Evolutionary conservation across 1,140 invertebrate species (phyloP).

Genomic region (Pseudomyrmex cubaensis): DNA sequence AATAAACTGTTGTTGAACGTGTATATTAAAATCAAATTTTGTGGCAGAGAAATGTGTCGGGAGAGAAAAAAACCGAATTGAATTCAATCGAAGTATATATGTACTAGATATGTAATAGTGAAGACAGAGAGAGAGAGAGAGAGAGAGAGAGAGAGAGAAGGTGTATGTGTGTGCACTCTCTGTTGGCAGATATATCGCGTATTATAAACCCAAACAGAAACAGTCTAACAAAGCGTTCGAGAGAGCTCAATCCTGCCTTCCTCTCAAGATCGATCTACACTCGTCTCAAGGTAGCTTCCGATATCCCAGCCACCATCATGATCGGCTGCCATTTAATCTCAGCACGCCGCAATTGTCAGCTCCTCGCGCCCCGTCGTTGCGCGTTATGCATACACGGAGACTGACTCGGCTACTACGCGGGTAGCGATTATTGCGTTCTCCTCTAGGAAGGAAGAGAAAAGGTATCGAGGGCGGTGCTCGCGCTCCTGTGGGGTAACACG

Average conservation of each 20-base stretch:
- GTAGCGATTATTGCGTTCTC: constrained; percentile 70
- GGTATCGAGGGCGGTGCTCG: constrained; percentile 76
- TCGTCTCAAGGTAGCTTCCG: constrained; percentile 28
- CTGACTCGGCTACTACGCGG: constrained; percentile 65
- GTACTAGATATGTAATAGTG: neutral
- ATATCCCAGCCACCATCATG: constrained; percentile 33
- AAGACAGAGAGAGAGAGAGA: neutral
- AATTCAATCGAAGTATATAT: neutral
- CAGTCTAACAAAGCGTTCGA: constrained; percentile 1
- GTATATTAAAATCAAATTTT: constrained; percentile 14
- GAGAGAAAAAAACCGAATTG: neutral
- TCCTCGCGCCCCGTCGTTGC: constrained; percentile 63
- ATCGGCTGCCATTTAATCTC: constrained; percentile 58
- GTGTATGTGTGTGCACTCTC: too few species aligned
- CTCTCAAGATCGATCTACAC: constrained; percentile 35
- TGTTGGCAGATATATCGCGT: neutral
- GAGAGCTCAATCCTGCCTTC: neutral
- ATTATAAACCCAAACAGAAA: neutral
- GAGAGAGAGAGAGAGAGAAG: too few species aligned
- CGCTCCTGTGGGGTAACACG: constrained; percentile 68
- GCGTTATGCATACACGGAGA: constrained; percentile 53
- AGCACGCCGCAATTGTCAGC: constrained; percentile 57
- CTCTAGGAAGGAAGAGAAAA: constrained; percentile 57
- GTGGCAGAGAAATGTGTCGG: neutral
- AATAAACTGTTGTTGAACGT: neutral